Evolutionary conservation across 1,140 invertebrate species (phyloP).

Genomic region (Laupala kohalensis): DNA sequence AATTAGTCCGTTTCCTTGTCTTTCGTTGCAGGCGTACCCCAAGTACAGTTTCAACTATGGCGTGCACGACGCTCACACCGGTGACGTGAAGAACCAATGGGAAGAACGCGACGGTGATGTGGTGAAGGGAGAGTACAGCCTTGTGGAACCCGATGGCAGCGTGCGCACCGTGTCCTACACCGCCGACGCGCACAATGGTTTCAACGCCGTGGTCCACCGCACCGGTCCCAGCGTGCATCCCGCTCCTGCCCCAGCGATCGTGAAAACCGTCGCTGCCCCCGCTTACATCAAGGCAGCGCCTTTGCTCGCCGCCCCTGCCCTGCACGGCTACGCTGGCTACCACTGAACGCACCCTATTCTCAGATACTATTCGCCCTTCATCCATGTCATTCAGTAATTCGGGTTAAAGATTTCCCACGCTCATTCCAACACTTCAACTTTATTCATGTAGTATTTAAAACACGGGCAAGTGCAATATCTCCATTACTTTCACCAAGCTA

Average conservation of each 20-base stretch:
- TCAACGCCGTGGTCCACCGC: constrained; percentile 2
- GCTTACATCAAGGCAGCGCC: too few relatives aligned
- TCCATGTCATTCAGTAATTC: neutral
- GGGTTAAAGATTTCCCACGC: neutral
- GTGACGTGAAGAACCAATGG: constrained; percentile 38
- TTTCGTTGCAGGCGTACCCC: constrained; percentile 15
- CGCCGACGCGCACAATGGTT: constrained; percentile 1
- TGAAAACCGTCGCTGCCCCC: neutral
- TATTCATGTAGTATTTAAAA: too few relatives aligned
- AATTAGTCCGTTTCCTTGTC: too few relatives aligned
- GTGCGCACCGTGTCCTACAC: constrained; percentile 11
- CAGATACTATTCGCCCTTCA: neutral
- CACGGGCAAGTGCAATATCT: neutral
- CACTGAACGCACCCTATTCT: neutral
- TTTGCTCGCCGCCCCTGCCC: too few relatives aligned
- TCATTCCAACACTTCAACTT: neutral
- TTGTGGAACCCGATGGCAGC: constrained; percentile 8
- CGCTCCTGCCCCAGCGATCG: neutral
- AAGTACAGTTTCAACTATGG: constrained; percentile 38
- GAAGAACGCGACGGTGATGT: constrained; percentile 37
- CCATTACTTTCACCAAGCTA: too few relatives aligned
- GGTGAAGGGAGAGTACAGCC: constrained; percentile 4
- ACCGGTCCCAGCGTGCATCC: neutral
- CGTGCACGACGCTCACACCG: constrained; percentile 38
- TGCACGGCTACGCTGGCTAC: neutral